A percentile compares a stretch with the other conserved stretches of the same genome.
Conservation (phyloP, 2,113 vertebrate species). For the Nansenia antarctica region DNA sequence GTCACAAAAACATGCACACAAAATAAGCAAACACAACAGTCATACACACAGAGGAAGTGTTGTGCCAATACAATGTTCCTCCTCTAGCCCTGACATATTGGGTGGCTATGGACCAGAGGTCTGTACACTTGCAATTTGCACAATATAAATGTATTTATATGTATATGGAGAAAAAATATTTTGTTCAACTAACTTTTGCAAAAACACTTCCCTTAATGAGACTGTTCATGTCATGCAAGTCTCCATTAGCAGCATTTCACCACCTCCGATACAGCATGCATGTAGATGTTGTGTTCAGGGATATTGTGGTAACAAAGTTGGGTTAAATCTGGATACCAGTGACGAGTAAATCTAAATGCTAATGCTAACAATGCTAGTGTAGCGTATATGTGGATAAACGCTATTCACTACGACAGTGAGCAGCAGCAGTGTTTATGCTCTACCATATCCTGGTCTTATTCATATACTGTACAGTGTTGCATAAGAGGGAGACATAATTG, state of each 20-base stretch:
- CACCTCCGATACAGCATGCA: not conserved
- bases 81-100: constrained; percentile 35
- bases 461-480: not conserved
- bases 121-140: constrained; percentile 72
- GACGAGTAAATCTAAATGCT: too few relatives aligned
- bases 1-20: constrained; percentile 10
- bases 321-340: too few relatives aligned
- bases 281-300: not conserved
- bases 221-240: not conserved
- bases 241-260: not conserved
- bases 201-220: constrained; percentile 19
- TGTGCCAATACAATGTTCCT: constrained; percentile 25
- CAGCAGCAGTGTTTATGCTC: too few relatives aligned
- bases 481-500: not conserved
- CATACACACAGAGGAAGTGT: constrained; percentile 7
- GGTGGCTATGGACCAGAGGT: constrained; percentile 36
- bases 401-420: too few relatives aligned
- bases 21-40: not conserved
- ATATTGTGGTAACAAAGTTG: too few relatives aligned
- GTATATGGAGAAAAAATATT: constrained; percentile 67
- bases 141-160: constrained; percentile 73
- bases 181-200: constrained; percentile 49
- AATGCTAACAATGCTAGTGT: too few relatives aligned
- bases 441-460: too few relatives aligned
- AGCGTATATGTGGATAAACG: too few relatives aligned